phyloP scores from a whole-genome alignment of 2,797 vertebrate species.

The Poeciliopsis paucimaculata region DNA sequence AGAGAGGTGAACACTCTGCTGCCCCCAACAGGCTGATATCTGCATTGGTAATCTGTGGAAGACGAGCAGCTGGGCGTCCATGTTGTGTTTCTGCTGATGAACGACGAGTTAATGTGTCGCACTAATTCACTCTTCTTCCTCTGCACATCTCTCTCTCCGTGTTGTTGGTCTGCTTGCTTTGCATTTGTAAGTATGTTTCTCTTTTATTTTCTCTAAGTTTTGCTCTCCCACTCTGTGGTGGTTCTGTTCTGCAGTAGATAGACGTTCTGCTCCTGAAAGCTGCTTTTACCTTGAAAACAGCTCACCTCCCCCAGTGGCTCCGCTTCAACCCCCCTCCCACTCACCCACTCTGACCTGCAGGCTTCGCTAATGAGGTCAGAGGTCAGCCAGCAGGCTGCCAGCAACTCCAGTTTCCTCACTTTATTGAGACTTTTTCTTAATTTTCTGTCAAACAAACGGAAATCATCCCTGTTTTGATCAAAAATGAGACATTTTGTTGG shows the following conservation, averaged over 20 bases:
- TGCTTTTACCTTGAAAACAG: constrained; percentile 39
- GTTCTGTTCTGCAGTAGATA: constrained; percentile 55
- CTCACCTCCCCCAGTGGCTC: constrained; percentile 57
- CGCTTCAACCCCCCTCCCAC: constrained; percentile 36
- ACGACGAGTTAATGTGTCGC: constrained; percentile 18
- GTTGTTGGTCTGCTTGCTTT: constrained; percentile 79
- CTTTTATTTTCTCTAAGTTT: constrained; percentile 47
- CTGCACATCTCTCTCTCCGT: constrained; percentile 66
- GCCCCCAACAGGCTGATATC: background rate
- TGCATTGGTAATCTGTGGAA: background rate
- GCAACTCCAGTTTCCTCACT: background rate
- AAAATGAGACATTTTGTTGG: background rate
- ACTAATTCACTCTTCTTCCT: constrained; percentile 70
- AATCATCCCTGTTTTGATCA: background rate
- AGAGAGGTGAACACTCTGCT: background rate
- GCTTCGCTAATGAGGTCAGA: constrained; percentile 38
- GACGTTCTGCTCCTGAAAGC: constrained; percentile 55
- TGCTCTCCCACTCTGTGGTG: background rate
- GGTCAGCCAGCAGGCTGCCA: constrained; percentile 1
- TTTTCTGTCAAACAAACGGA: background rate
- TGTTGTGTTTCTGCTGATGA: constrained; percentile 14
- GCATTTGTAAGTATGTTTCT: constrained; percentile 82
- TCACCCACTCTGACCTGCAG: constrained; percentile 32
- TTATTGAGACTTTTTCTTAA: background rate
- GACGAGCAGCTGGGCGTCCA: background rate